Evolutionary conservation across 2,113 vertebrate genomes (phyloP), one percentile per base, ranked within the genome.

Genomic region (Pelecanoides urinatrix): DNA sequence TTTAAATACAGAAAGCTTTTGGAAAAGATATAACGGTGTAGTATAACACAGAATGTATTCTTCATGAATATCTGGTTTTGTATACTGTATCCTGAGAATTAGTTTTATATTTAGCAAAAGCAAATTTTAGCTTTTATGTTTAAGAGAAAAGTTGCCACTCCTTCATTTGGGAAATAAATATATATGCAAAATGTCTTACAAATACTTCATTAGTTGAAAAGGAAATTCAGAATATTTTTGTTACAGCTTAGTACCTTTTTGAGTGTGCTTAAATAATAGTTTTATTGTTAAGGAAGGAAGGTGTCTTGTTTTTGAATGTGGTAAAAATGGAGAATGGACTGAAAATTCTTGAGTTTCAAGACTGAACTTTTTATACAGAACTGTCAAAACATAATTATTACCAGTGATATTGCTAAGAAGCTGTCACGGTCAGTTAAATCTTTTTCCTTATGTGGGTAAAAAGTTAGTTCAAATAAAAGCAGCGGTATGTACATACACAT

Each of bases 51-150:
- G 92, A 95, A 63, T 94, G 18, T 96, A 79, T 93, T 95, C 93
- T 97, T 95, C 82, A 47, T 90, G 87, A 94, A 90, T 94, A 88
- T 56, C 50, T 94, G 83, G 52, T 78, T 84, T 92, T 94, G 45
- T 94, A 62, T 92, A 53, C 49, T 82, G 20, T 81, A 85, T 93
- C 25, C 30, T 89, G 82, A 94, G 92, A 95, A 72, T 34, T 92
- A 92, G 58, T 97, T 97, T 96, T 96, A 49, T 96, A 73, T 92
- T 93, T 91, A 95, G 80, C 65, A 92, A 66, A 90, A 86, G 55
- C 83, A 75, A 96, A 70, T 81, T 90, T 91, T 85, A 87, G 86
- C 90, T 97, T 97, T 96, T 95, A 84, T 88, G 71, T 96, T 90
- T 86, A 89, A 91, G 52, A 78, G 73, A n/a, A 91, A 79, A 79